phyloP scores from a whole-genome alignment of 2,888 invertebrate species.

The Antheraea yamamai region DNA sequence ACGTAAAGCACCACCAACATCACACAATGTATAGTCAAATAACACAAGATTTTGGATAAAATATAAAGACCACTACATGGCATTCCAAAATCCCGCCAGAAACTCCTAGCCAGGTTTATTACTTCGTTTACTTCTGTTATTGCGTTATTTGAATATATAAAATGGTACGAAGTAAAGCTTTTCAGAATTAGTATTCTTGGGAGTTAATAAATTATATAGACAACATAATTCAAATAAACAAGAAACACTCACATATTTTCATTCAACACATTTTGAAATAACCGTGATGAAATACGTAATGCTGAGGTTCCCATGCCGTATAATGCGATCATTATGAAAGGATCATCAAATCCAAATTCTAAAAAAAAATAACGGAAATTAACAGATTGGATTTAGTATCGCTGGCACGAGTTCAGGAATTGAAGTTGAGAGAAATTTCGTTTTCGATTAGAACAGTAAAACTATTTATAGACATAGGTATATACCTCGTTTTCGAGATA shows the following conservation, averaged over 20 bases:
- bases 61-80: too few relatives aligned
- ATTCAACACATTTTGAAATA: constrained; percentile 23
- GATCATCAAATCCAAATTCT: not conserved
- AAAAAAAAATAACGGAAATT: not conserved
- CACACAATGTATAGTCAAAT: too few relatives aligned
- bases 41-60: too few relatives aligned
- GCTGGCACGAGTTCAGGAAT: not conserved
- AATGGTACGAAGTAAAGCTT: too few relatives aligned
- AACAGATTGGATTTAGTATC: not conserved
- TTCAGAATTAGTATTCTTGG: too few relatives aligned
- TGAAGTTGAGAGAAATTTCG: not conserved
- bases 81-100: too few relatives aligned
- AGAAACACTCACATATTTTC: constrained; percentile 30
- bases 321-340: not conserved
- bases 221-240: too few relatives aligned
- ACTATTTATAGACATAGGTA: not conserved
- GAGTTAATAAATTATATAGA: too few relatives aligned
- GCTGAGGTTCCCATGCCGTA: constrained; percentile 27
- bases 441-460: not conserved
- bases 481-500: not conserved
- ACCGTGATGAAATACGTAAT: constrained; percentile 26
- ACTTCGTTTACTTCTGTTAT: too few relatives aligned
- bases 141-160: too few relatives aligned
- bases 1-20: too few relatives aligned
- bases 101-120: too few relatives aligned